Conservation (phyloP, 2,888 invertebrate species). For the Macrophya alboannulata region DNA sequence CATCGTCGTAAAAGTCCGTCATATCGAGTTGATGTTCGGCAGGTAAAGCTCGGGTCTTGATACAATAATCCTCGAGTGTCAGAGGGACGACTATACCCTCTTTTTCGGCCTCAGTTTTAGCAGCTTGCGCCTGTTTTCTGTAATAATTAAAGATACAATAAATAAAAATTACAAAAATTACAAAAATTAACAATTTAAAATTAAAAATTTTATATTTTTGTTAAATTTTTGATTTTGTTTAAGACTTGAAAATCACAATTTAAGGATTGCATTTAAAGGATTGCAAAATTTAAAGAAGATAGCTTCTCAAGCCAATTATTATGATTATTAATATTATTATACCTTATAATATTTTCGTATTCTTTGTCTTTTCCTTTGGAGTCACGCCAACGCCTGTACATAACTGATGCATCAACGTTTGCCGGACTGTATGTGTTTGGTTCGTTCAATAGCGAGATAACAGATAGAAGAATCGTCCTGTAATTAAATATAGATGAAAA, state of each 20-base stretch:
- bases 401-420: conserved; percentile 99
- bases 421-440: conserved; percentile 99
- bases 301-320: too few species aligned
- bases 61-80: conserved; percentile 99
- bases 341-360: conserved; percentile 99
- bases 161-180: background rate
- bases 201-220: background rate
- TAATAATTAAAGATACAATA: conserved; percentile 61
- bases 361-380: conserved; percentile 99
- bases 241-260: too few species aligned
- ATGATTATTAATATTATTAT: conserved; percentile 53
- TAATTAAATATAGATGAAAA: background rate
- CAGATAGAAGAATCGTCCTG: conserved; percentile 97
- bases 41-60: conserved; percentile 95
- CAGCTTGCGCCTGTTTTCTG: conserved; percentile 98
- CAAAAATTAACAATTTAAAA: background rate
- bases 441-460: conserved; percentile 99
- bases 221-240: too few species aligned
- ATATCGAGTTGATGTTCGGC: conserved; percentile 93
- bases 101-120: conserved; percentile 96
- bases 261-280: too few species aligned
- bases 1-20: conserved; percentile 98
- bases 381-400: conserved; percentile 99
- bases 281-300: too few species aligned
- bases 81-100: conserved; percentile 98